Percentiles rank a stretch among this genome's conserved stretches.
Evolutionary conservation across 1,140 invertebrate species (phyloP).

Genomic region (Procambarus clarkii): DNA sequence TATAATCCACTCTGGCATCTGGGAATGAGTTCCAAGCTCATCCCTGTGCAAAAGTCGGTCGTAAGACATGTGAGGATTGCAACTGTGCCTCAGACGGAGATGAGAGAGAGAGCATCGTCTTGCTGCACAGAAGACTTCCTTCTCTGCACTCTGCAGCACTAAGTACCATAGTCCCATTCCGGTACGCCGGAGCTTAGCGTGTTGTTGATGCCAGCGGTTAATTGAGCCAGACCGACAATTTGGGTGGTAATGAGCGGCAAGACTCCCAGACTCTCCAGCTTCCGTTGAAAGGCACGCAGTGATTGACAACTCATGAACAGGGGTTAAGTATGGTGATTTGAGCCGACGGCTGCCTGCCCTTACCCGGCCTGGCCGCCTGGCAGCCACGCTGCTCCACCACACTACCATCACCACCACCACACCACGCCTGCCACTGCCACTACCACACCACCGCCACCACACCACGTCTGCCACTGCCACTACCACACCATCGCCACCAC

Average conservation of each 20-base stretch:
- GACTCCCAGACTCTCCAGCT: constrained; percentile 37
- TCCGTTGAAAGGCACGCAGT: constrained; percentile 44
- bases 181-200: neutral
- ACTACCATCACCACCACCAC: neutral
- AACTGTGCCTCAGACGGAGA: neutral
- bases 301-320: constrained; percentile 46
- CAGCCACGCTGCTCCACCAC: neutral
- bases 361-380: neutral
- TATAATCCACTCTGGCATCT: neutral
- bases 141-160: neutral
- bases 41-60: neutral
- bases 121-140: neutral
- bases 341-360: neutral
- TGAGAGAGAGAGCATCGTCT: neutral
- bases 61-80: constrained; percentile 6
- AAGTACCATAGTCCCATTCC: neutral
- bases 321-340: constrained; percentile 48
- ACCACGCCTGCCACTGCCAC: neutral
- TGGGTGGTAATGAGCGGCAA: constrained; percentile 33
- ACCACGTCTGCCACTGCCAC: neutral
- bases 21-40: neutral
- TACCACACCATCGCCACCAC: neutral
- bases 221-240: constrained; percentile 35
- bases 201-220: constrained; percentile 25
- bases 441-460: neutral